Percentiles rank a stretch among this genome's conserved stretches.
phyloP scores from a whole-genome alignment of 1,140 invertebrate genomes.

The Philopotamus ludificatus region DNA sequence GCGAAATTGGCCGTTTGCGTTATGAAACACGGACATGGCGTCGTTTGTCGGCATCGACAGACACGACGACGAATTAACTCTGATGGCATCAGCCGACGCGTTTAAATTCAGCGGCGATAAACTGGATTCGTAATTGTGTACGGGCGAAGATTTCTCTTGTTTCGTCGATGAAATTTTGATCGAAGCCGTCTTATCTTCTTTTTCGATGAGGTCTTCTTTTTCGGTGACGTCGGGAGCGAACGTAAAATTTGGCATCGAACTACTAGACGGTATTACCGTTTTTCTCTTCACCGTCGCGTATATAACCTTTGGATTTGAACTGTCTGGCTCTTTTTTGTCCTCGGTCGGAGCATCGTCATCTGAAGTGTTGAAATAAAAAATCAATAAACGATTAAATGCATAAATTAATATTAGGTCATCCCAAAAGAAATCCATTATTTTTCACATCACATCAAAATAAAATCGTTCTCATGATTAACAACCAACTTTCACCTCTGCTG shows the following conservation, averaged over 20 bases:
- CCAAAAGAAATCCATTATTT: too few relatives aligned
- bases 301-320: conserved; percentile 32
- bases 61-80: conserved; percentile 10
- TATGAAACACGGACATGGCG: conserved; percentile 13
- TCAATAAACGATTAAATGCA: background rate
- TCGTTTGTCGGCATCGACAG: background rate
- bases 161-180: conserved; percentile 14
- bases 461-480: background rate
- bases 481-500: too few relatives aligned
- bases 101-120: conserved; percentile 38
- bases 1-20: conserved; percentile 12
- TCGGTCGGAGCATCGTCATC: conserved; percentile 20
- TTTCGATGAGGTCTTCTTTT: conserved; percentile 7
- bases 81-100: conserved; percentile 7
- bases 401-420: too few relatives aligned
- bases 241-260: conserved; percentile 31
- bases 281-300: conserved; percentile 37
- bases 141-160: conserved; percentile 32
- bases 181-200: conserved; percentile 3
- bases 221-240: conserved; percentile 30
- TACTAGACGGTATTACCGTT: conserved; percentile 1
- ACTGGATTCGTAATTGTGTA: conserved; percentile 38
- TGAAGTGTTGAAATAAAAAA: conserved; percentile 6
- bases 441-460: background rate
- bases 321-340: conserved; percentile 18